Percentiles rank a stretch among this genome's conserved stretches.
phyloP scores from a whole-genome alignment of 2,113 vertebrate genomes.

The Leuciscus idus region DNA sequence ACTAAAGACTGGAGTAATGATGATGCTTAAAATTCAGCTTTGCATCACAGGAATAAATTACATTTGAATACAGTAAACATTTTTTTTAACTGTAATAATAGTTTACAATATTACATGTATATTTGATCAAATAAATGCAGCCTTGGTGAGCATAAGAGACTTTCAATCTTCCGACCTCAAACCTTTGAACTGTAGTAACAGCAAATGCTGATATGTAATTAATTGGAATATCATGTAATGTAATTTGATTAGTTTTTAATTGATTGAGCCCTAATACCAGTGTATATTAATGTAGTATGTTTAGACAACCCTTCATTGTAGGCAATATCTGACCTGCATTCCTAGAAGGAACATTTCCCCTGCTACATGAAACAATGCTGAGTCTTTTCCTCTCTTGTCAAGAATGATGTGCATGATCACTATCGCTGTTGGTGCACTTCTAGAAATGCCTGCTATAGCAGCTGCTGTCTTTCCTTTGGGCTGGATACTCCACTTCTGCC shows the following conservation, averaged over 20 bases:
- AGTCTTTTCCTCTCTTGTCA: background rate
- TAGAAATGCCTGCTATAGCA: background rate
- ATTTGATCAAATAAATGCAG: background rate
- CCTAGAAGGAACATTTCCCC: conserved; percentile 14
- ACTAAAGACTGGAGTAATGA: background rate
- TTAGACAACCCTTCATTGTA: background rate
- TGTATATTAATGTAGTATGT: background rate
- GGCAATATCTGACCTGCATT: background rate
- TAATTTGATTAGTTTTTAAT: background rate
- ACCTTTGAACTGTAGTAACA: background rate
- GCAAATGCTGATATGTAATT: background rate
- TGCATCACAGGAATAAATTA: background rate
- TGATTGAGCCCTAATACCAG: background rate
- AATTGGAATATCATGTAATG: too few species aligned
- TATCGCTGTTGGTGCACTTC: conserved; percentile 10
- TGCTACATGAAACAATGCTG: background rate
- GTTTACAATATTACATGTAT: background rate
- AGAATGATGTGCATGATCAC: conserved; percentile 10
- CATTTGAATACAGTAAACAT: background rate
- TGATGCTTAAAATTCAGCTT: background rate
- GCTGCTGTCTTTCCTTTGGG: background rate
- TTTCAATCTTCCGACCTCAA: background rate
- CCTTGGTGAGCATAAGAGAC: background rate
- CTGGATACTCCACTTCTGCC: background rate
- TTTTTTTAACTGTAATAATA: background rate